phyloP scores from a whole-genome alignment of 2,113 vertebrate genomes.

The Hoplias malabaricus region DNA sequence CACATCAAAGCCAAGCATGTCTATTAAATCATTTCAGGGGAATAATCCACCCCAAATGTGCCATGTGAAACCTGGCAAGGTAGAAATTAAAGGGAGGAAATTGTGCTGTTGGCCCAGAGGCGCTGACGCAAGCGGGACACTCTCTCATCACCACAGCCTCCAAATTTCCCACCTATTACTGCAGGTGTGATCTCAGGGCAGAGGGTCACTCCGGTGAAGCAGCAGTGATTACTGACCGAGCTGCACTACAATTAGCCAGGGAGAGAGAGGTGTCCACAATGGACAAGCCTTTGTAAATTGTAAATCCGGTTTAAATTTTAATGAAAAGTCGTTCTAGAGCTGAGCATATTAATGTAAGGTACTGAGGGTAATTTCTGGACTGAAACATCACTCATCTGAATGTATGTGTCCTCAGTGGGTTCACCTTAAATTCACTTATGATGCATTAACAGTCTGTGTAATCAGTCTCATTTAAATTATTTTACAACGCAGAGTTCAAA shows the following conservation, averaged over 20 bases:
- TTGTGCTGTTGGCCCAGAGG: constrained; percentile 23
- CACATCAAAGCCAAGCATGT: constrained; percentile 51
- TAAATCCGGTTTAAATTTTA: no score
- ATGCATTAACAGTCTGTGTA: no score
- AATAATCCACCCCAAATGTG: constrained; percentile 49
- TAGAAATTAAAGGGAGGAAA: constrained; percentile 48
- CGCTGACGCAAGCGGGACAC: background rate
- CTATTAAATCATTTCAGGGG: constrained; percentile 50
- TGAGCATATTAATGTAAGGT: no score
- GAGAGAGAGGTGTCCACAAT: background rate
- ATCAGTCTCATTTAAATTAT: no score
- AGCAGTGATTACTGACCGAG: background rate
- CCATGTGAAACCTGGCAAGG: constrained; percentile 29
- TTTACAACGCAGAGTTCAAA: no score
- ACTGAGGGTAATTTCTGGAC: no score
- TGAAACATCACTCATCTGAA: no score
- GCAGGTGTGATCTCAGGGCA: background rate
- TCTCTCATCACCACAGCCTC: background rate
- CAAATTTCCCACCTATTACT: constrained; percentile 7
- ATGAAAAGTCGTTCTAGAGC: no score
- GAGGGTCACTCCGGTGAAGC: background rate
- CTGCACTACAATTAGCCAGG: background rate
- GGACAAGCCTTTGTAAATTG: background rate
- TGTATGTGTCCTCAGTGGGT: no score
- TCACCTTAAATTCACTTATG: no score